Base-by-base conservation (phyloP, 2,113 vertebrate genomes). In the Hippocampus zosterae region DNA sequence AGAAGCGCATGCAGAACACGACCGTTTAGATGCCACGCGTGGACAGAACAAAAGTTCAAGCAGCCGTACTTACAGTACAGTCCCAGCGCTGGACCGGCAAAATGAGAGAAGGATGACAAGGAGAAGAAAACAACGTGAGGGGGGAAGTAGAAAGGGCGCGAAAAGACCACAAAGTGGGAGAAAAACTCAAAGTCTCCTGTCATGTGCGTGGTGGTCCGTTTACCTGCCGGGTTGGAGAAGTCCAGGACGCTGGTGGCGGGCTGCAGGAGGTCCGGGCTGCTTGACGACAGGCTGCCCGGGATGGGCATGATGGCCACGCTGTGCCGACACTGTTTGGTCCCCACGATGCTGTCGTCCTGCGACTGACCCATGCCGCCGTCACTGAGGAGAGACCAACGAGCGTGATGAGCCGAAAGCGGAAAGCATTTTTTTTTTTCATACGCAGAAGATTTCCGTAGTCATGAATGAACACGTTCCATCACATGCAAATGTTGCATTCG, bases 331-430 rank as follows among this genome's bases (percentile, higher is more conserved):
- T 98, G 96, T 73, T 95, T 96, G 0, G 96, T 98, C 2, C 96
- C 97, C 74, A 99, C 95, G 2, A 99, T 94, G 88, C 96, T 99
- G 92, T 99, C 97, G 21, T 99, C 97, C 86, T 99, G 97, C 0
- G 96, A 97, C 73, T 98, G 97, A 82, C 93, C 94, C 84, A 98
- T 89, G 1, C 94, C 93, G 1, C 93, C 94, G 6, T 99, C 96
- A 27, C 97, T 99, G 88, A 42, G 91, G 81, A 18, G 56, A 42
- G 4, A 25, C 13, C 11, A 44, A 44, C 10, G 42, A n/a, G 53
- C 25, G n/a, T 13, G 12, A 25, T 56, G 12, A 56, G 12, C 11
- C 0, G 3, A 56, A 48, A 42, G 10, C 1, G 10, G 10, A 42
- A 48, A 48, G 15, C n/a, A n/a, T n/a, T n/a, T n/a, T n/a, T n/a